Conservation (phyloP, 1,140 invertebrate species). For the Chymomyza costata region DNA sequence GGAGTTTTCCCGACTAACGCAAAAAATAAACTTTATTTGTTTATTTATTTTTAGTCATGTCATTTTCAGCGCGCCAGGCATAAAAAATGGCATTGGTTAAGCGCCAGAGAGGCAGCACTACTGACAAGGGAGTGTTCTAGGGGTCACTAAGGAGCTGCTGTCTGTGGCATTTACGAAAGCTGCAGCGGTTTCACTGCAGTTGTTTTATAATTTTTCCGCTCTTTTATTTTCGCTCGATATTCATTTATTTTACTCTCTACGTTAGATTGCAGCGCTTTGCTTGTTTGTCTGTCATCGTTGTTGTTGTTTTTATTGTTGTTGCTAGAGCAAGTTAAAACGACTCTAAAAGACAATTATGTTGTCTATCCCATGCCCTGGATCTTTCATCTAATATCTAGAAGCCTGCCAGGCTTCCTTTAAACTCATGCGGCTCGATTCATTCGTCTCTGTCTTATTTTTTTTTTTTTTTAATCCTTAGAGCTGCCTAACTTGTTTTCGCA, state of each 20-base stretch:
- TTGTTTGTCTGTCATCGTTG: too few relatives aligned
- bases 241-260: constrained; percentile 5
- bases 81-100: constrained; percentile 6
- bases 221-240: constrained; percentile 1
- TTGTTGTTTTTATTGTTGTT: constrained; percentile 31
- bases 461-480: too few relatives aligned
- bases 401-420: too few relatives aligned
- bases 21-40: constrained; percentile 44
- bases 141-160: constrained; percentile 7
- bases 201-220: too few relatives aligned
- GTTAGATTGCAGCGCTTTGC: not conserved
- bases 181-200: too few relatives aligned
- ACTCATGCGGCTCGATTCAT: constrained; percentile 65
- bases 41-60: constrained; percentile 65
- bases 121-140: too few relatives aligned
- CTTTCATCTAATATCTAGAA: too few relatives aligned
- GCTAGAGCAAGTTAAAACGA: constrained; percentile 30
- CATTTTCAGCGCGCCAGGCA: constrained; percentile 44
- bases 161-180: not conserved
- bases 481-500: constrained; percentile 18
- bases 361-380: too few relatives aligned
- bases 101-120: too few relatives aligned
- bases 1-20: too few relatives aligned
- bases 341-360: constrained; percentile 62
- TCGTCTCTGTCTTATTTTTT: constrained; percentile 54